Evolutionary conservation across 2,888 invertebrate species (phyloP).

Genomic region (Drosophila macrospina): DNA sequence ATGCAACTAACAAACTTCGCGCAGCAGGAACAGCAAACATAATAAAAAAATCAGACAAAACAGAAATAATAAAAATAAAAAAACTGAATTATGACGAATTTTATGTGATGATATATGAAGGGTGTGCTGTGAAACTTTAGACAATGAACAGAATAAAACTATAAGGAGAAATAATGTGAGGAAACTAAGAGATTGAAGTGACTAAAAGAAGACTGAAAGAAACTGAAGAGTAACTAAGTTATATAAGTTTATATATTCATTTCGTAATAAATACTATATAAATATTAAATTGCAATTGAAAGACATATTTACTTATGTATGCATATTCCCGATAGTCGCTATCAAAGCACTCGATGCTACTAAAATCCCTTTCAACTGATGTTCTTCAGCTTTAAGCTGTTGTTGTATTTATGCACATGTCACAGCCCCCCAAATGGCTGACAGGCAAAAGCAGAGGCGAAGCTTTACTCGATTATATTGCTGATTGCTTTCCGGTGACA

Average conservation of each 20-base stretch:
- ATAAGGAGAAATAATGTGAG: conserved; percentile 4
- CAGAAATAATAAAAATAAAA: conserved; percentile 8
- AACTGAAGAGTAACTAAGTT: no score
- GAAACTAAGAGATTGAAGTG: no score
- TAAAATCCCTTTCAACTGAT: conserved; percentile 15
- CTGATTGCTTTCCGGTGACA: conserved; percentile 80
- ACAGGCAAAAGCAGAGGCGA: conserved; percentile 33
- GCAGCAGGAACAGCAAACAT: conserved; percentile 15
- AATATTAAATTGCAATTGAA: no score
- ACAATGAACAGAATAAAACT: conserved; percentile 16
- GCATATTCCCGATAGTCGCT: neutral
- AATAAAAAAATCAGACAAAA: conserved; percentile 15
- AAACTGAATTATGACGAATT: conserved; percentile 36
- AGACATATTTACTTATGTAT: conserved; percentile 15
- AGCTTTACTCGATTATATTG: conserved; percentile 77
- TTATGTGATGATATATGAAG: conserved; percentile 19
- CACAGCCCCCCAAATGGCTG: conserved; percentile 55
- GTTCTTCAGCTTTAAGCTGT: conserved; percentile 36
- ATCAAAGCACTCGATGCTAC: neutral
- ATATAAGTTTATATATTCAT: no score
- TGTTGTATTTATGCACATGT: conserved; percentile 51
- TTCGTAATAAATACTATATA: no score
- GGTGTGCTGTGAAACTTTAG: conserved; percentile 13
- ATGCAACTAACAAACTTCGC: conserved; percentile 51
- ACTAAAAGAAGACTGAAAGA: no score